Evolutionary conservation across 2,113 vertebrate species (phyloP).

Genomic region (Stercorarius parasiticus): DNA sequence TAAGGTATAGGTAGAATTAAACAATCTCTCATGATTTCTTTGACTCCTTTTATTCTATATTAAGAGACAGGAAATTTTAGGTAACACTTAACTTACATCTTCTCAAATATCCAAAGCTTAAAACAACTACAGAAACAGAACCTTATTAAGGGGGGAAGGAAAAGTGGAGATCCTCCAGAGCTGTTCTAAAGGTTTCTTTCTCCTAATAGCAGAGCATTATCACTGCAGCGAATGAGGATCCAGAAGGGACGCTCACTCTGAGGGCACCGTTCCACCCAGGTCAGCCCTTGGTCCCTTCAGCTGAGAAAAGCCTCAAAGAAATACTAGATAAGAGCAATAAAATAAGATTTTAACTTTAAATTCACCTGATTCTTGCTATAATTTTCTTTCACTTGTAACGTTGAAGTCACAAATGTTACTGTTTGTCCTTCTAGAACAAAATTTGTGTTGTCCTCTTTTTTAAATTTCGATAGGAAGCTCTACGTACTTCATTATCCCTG

Average conservation of each 20-base stretch:
- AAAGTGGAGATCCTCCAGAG: background rate
- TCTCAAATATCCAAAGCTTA: background rate
- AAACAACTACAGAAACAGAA: background rate
- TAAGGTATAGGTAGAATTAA: background rate
- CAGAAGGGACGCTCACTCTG: background rate
- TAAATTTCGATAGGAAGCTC: background rate
- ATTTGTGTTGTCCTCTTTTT: background rate
- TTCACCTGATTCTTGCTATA: background rate
- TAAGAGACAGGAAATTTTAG: background rate
- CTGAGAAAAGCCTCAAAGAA: background rate
- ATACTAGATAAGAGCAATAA: background rate
- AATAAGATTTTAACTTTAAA: background rate
- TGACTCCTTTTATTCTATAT: background rate
- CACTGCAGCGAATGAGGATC: background rate
- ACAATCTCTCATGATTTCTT: background rate
- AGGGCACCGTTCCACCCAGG: background rate
- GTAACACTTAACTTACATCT: background rate
- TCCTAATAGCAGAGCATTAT: background rate
- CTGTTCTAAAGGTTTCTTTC: background rate
- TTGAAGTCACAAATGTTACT: background rate
- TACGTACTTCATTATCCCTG: background rate
- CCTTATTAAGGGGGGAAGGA: accelerated
- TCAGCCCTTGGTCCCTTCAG: background rate
- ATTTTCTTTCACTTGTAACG: background rate
- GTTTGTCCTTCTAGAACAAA: background rate